Evolutionary conservation across 53 echinoderm and acorn worm genomes (phyloP), one percentile per base, ranked within the genome.

Genomic region (Echinometra lucunter): DNA sequence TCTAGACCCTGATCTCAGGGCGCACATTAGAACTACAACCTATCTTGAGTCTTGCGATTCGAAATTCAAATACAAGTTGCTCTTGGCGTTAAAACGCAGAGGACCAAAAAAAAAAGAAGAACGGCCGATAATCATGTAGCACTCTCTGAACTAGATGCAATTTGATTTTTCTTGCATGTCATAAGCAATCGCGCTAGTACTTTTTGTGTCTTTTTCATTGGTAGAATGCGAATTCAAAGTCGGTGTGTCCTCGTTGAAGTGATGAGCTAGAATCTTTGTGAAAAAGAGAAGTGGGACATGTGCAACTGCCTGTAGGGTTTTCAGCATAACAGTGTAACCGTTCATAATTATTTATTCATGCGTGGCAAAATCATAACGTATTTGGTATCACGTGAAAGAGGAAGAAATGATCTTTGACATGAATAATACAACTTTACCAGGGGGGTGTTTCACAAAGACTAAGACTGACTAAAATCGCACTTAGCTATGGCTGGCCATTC

Each of bases 21-120:
- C 93, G 13, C 80, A 92, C 78, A 35, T 92, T 30, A 49, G 17
- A 78, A 28, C 78, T 53, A 92, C 93, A 47, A 92, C 93, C 32
- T 92, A 92, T 47, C 80, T 92, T 1, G 80, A 92, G 23, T 92
- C 93, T 10, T 60, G 35, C 13, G 93, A 92, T 57, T 25, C 57
- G 6, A 57, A 74, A n/a, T 92, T 92, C 32, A 66, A 92, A 47
- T 5, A 47, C n/a, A 92, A 92, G 56, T 57, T 92, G 15, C 57
- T 78, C 12, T 32, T 75, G 19, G 78, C 93, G 19, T 38, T 92
- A 11, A 74, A 57, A 78, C 57, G 80, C 2, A 34, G 30, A 12
- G 5, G 34, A 28, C 57, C 60, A 37, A 89, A 37, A 60, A 35
- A 32, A 89, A 37, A 60, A 35, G 21, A 37, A 53, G 49, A 27